These are phyloP conservation scores for Pipistrellus pygmaeus DNA, from an alignment of 2,797 vertebrate genomes.

Conservation along the genomic window DNA sequence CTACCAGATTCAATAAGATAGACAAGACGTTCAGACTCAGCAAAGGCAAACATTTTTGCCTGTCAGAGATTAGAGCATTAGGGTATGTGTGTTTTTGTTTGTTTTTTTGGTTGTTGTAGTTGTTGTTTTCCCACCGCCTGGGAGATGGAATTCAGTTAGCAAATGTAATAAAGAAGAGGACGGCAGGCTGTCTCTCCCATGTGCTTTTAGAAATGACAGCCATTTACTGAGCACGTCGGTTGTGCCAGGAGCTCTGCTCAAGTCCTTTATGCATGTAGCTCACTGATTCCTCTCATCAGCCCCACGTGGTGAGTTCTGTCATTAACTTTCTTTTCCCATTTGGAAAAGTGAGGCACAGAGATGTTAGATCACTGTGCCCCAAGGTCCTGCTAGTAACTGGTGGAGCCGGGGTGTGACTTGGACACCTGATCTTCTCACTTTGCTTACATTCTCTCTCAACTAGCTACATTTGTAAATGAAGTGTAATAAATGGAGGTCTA, in stretches of 20 bases:
- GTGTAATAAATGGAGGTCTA: background rate
- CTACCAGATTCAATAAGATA: slow-evolving; percentile 33
- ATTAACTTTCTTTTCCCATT: background rate
- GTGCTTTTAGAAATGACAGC: slow-evolving; percentile 29
- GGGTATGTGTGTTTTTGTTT: background rate
- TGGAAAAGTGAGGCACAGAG: background rate
- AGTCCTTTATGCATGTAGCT: background rate
- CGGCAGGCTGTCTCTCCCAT: background rate
- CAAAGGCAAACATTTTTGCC: slow-evolving; percentile 52
- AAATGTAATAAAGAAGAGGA: background rate
- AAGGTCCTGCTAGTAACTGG: background rate
- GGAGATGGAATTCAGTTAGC: slow-evolving; percentile 30
- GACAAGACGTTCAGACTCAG: background rate
- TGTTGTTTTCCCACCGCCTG: background rate
- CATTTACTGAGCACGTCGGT: background rate
- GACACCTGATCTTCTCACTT: background rate
- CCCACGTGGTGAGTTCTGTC: background rate
- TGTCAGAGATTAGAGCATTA: background rate
- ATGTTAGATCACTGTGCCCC: background rate
- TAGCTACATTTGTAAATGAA: background rate
- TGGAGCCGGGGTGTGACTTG: background rate
- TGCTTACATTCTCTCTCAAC: background rate
- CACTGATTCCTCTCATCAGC: background rate
- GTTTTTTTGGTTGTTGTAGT: background rate
- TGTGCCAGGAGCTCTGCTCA: background rate